Base-by-base conservation (phyloP, 2,113 vertebrate genomes). In the Phalacrocorax brasilianus region DNA sequence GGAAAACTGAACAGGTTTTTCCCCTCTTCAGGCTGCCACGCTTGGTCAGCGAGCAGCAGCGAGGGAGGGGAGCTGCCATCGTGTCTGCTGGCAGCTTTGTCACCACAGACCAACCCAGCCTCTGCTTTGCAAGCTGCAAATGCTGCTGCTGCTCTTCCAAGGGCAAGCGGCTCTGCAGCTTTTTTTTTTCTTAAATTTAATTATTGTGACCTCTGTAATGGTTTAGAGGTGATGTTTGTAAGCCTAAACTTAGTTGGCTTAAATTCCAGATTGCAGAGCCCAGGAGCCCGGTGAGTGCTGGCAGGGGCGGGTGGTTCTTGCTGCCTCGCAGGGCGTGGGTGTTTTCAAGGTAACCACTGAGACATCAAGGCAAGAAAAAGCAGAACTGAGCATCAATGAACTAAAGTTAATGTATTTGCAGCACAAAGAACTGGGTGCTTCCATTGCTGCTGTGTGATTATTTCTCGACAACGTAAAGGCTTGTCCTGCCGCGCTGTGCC, bases 391-490 rank as follows among this genome's bases (percentile, higher is more conserved):
- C 40, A 35, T 22, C 33, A 2, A 6, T 2, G 33, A 49, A 5
- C 45, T 52, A 2, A 12, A 1, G 7, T 9, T n/a, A 20, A 17
- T 8, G 63, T 30, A 13, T 11, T 22, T 56, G 19, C 33, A 62
- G 49, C 0, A 13, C n/a, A 24, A 42, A 53, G 49, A 28, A 20
- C 22, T 35, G 6, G 44, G 9, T 72, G 63, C 45, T 80, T 32
- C 33, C 0, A 2, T 26, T 12, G 38, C 11, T 0, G 1, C 55
- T 6, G 0, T 9, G 0, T 1, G 22, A 55, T 11, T 42, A n/a
- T 1, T 38, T 26, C 5, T 40, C 9, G 7, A 1, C 12, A 1
- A 1, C 4, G 20, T 7, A 3, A 62, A n/a, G 52, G 52, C 10
- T 30, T 12, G 18, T 23, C 5, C 26, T 4, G 2, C 5, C 2